Percentiles rank a stretch among this genome's conserved stretches.
phyloP scores from a whole-genome alignment of 2,797 vertebrate species.

The Sebastes oblongus region DNA sequence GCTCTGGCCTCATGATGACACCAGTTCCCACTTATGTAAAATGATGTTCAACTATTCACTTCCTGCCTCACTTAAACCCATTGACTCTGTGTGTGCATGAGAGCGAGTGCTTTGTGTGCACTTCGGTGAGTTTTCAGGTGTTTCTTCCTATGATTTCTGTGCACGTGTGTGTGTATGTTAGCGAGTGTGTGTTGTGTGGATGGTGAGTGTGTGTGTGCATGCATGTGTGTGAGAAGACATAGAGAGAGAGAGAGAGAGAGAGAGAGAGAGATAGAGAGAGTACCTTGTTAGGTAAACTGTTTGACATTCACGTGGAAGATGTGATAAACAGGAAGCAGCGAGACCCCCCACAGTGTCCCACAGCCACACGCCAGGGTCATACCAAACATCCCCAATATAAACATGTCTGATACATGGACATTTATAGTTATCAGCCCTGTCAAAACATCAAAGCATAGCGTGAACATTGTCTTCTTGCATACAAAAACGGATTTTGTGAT shows the following conservation, averaged over 20 bases:
- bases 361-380: conserved; percentile 77
- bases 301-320: conserved; percentile 78
- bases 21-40: conserved; percentile 34
- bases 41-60: conserved; percentile 45
- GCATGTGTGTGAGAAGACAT: conserved; percentile 43
- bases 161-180: background rate
- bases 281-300: conserved; percentile 83
- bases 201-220: background rate
- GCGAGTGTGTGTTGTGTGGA: conserved; percentile 2
- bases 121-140: conserved; percentile 14
- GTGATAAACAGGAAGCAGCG: conserved; percentile 80
- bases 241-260: conserved; percentile 30
- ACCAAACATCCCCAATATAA: conserved; percentile 76
- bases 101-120: background rate
- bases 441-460: conserved; percentile 67
- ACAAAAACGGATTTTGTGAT: conserved; percentile 43
- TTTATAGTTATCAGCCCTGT: conserved; percentile 69
- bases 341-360: conserved; percentile 72
- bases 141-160: conserved; percentile 4
- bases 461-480: conserved; percentile 43
- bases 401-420: conserved; percentile 69
- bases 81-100: background rate
- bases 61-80: conserved; percentile 42
- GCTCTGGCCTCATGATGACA: conserved; percentile 28
- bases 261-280: conserved; percentile 24